Base-by-base conservation (phyloP, 2,113 vertebrate genomes). In the Aix galericulata region DNA sequence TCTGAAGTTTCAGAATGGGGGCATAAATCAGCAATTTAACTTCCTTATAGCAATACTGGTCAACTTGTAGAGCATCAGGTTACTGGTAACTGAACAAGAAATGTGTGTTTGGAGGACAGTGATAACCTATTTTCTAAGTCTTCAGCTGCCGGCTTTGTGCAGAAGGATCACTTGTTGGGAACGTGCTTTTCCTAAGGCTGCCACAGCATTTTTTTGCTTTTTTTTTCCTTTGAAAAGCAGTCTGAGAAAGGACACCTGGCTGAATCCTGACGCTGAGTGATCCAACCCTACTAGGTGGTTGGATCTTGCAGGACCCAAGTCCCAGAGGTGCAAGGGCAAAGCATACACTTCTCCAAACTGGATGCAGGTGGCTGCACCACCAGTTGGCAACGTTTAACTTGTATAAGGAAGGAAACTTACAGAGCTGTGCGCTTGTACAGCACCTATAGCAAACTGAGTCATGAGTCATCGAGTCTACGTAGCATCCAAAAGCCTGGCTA, bases 271-370 rank as follows among this genome's bases (percentile, higher is more conserved):
- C 1, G 0, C 15, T 52, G 17, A 53, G 29, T 58, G 44, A 80
- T 48, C 44, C 22, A 27, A 0, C 40, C 27, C 29, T 0, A 0
- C 50, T 66, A 31, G 23, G 14, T 74, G 16, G 27, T 38, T 66
- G 46, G 9, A 77, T 82, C 55, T 67, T 84, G 36, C 16, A 74
- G 50, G 34, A 58, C 59, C 42, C 55, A 69, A 80, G 32, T 82
- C 58, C 67, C 32, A 69, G 75, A 60, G 17, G 2, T 22, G 29
- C 26, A 29, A n/a, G 15, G 21, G 5, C 16, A 68, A 58, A 78
- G 46, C 22, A 17, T 32, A 34, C 8, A 20, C 14, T 58, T 44
- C 55, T 78, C 60, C 62, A 36, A 75, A 78, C 67, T 63, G 16
- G 5, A 1, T 31, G 40, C 36, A 40, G 48, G 13, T 44, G 53